A percentile compares a stretch with the other conserved stretches of the same genome.
Conservation (phyloP, 1,140 invertebrate genomes). For the Pseudomyrmex concolor region DNA sequence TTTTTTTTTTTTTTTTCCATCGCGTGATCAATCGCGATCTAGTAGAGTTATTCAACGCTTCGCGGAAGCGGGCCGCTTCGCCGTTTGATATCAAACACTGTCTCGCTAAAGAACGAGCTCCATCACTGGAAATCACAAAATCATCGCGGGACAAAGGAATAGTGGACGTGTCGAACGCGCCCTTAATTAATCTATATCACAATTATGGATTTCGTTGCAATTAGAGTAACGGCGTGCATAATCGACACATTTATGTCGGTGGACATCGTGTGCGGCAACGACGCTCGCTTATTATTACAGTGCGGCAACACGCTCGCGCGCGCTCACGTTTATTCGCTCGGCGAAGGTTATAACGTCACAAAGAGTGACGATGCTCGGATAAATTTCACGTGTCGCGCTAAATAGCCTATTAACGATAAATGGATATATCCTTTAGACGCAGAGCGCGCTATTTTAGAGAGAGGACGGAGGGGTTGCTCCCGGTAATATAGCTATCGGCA, state of each 20-base stretch:
- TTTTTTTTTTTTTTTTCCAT: constrained; percentile 9
- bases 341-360: constrained; percentile 31
- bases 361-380: constrained; percentile 43
- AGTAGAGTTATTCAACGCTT: constrained; percentile 56
- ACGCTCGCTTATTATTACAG: background rate
- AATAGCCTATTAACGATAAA: constrained; percentile 67
- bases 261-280: too few relatives aligned
- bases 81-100: background rate
- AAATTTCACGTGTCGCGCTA: constrained; percentile 55
- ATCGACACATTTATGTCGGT: background rate
- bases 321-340: background rate
- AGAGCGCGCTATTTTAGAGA: constrained; percentile 58
- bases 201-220: background rate
- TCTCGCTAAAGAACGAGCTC: too few relatives aligned
- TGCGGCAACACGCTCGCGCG: background rate
- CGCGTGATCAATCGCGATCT: constrained; percentile 34
- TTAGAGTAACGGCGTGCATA: background rate
- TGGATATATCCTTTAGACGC: constrained; percentile 63
- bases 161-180: too few relatives aligned
- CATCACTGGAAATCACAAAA: too few relatives aligned
- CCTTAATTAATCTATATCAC: too few relatives aligned
- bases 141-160: too few relatives aligned
- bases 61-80: background rate
- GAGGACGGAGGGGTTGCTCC: background rate
- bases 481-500: constrained; percentile 65